Percentiles rank a stretch among this genome's conserved stretches.
phyloP scores from a whole-genome alignment of 2,888 invertebrate species.

The Eupithecia abbreviata region DNA sequence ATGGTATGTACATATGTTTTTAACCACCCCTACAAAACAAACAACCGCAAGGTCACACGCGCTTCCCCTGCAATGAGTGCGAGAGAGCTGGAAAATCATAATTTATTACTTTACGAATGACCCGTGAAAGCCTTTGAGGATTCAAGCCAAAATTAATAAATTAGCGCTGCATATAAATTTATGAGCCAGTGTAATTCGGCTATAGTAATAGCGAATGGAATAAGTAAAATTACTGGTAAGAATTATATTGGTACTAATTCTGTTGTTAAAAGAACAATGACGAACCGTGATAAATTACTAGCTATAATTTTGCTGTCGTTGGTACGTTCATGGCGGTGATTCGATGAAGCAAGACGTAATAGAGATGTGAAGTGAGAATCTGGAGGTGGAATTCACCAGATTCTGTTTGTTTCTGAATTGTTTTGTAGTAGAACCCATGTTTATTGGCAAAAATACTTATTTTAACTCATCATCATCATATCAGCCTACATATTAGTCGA shows the following conservation, averaged over 20 bases:
- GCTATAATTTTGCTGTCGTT: neutral
- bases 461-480: too few relatives aligned
- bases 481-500: too few relatives aligned
- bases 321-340: neutral
- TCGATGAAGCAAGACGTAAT: neutral
- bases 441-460: too few relatives aligned
- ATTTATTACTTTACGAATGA: constrained; percentile 17
- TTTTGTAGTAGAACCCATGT: neutral
- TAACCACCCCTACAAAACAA: neutral
- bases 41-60: neutral
- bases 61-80: neutral
- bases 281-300: neutral
- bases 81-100: constrained; percentile 4
- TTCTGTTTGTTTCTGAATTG: neutral
- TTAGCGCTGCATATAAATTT: constrained; percentile 16
- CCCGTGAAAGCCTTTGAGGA: constrained; percentile 18
- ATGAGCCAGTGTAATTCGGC: constrained; percentile 8
- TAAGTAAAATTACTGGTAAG: neutral
- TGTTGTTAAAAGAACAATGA: constrained; percentile 1
- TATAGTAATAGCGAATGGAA: neutral
- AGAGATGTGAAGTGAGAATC: neutral
- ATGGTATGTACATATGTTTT: neutral
- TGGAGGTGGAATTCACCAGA: too few relatives aligned
- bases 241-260: neutral
- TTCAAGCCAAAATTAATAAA: constrained; percentile 15